Base-by-base conservation (phyloP, 2,113 vertebrate species). In the Pseudorhombus dupliciocellatus region DNA sequence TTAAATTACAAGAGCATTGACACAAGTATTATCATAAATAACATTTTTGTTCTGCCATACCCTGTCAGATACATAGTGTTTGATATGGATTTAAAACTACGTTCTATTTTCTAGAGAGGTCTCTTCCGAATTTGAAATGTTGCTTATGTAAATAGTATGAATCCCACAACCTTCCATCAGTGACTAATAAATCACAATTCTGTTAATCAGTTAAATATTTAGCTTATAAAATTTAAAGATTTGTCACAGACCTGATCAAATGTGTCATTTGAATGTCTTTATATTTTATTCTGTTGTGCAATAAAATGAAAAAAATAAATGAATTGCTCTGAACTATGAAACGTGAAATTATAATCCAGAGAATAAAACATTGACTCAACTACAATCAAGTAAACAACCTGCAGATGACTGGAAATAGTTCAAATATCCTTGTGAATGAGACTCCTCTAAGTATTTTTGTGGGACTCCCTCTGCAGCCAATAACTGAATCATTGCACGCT, bases 401-500 rank as follows among this genome's bases (percentile, higher is more conserved):
- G 37, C 42, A n/a, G 8, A 46, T 40, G 14, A 7, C 14, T 22
- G 20, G 21, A 20, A 14, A 28, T 12, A 24, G 34, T 22, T 31
- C 2, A 24, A 63, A 60, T 58, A 52, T 59, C 34, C 14, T 16
- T 52, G 46, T 73, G 24, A 69, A 48, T 44, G 7, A 22, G 31
- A 14, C 26, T 62, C 42, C 9, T 60, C 9, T 60, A 67, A 59
- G 54, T 81, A 40, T 79, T 85, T 73, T 68, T 40, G 65, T n/a
- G 21, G 34, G 66, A 67, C 22, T 79, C 10, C 2, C 16, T 77
- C 44, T 55, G 11, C 21, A 64, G 21, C 16, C 59, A 54, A n/a
- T 78, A 67, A 83, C 56, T 78, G 22, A 40, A 69, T 87, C 40
- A 86, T 73, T 20, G 69, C 55, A 10, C 57, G n/a, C 20, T 74